Base-by-base conservation (phyloP, 2,888 invertebrate species). In the Ophion ellenae region DNA sequence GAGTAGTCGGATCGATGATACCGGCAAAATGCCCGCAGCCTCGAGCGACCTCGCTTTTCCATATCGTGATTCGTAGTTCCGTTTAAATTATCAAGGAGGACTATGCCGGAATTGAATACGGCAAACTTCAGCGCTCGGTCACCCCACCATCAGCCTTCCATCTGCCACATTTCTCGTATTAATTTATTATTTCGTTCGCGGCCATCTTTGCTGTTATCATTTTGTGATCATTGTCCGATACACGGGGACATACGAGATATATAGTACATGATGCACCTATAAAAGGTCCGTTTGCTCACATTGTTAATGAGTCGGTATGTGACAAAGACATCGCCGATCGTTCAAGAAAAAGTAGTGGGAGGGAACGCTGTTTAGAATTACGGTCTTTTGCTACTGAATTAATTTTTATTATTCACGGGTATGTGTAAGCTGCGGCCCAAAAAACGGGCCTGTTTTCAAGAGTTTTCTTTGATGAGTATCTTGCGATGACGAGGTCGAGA, bases 21-120 rank as follows among this genome's bases (percentile, higher is more conserved):
- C 82, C 82, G 82, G 79, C 71, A 28, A 83, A 83, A 77, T 70
- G 71, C 77, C 83, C 71, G 73, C 83, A 83, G 67, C 67, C 78
- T 61, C 73, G 78, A 59, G 64, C 64, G 64, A 24, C 73, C 80
- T 73, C 57, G 71, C 10, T 47, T 57, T 66, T 80, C 20, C 36
- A n/a, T 64, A 80, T 80, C 53, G 64, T 57, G 24, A 73, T 73
- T 73, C 71, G 20, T 17, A 63, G 63, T 80, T 66, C 11, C 71
- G 57, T 66, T 64, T 80, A 73, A 80, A 73, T 80, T 53, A 80
- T 73, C 73, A 73, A 80, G 36, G 73, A 64, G 40, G n/a, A 45
- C 77, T 69, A 78, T 69, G 17, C 36, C 69, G 40, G 69, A 28
- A 77, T 36, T 9, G 57, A 57, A 67, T 40, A 32, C 32, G 36